Evolutionary conservation across 2,888 invertebrate genomes (phyloP), one percentile per base, ranked within the genome.

Genomic region (Alcis repandata): DNA sequence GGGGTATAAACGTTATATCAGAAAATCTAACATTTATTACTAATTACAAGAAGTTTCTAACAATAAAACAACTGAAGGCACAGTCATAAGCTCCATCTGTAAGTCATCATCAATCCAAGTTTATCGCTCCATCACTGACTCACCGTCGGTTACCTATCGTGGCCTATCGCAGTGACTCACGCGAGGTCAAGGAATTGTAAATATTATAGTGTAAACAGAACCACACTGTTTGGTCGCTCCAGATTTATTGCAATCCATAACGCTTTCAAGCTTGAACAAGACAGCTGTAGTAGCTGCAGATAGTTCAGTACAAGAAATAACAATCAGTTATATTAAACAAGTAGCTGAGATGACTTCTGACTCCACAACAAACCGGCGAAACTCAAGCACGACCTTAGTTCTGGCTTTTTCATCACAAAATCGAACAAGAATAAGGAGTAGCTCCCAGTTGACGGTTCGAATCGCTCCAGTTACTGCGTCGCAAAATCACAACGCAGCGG

Each of bases 401-500:
- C 38, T 13, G 38, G 38, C 11, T 9, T 3, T 17, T 9, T 17
- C 8, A 2, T 8, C 17, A 9, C 19, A 27, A 27, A 27, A 27
- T 27, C 17, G 20, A 45, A 20, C 13, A 6, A 0, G 3, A 32
- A 32, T 49, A 32, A 32, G 32, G 32, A 15, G 15, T 15, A 32
- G 10, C 4, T 17, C 27, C 9, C 17, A 13, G 43, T 22, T 9
- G 43, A 20, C 13, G 36, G 0, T n/a, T 19, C n/a, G 8, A 20
- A 51, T 19, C 20, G 9, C 33, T 49, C 33, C 49, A 49, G 20
- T 51, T 8, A 17, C 0, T 61, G 66, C 76, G 78, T 85, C 84
- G 87, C 87, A 78, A 88, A 90, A 89, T 85, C 85, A 82, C 76
- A 83, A 78, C 88, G 73, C 78, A 72, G 89, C 85, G 88, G 90